Evolutionary conservation across 2,113 vertebrate species (phyloP).

Genomic region (Crotalus horridus): DNA sequence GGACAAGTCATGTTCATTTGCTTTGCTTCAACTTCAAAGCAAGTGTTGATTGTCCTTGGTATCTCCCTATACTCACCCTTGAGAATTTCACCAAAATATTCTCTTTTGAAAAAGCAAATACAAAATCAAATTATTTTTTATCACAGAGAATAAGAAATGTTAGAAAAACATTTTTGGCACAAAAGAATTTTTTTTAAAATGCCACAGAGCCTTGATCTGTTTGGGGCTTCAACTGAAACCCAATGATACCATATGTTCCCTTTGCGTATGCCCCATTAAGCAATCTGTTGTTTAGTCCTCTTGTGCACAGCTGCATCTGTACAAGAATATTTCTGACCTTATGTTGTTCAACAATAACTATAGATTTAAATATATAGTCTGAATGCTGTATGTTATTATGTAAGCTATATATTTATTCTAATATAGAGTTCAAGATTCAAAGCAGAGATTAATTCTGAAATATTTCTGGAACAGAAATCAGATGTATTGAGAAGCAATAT

Average conservation of each 20-base stretch:
- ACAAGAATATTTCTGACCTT: neutral
- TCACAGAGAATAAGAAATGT: neutral
- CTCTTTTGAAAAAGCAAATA: neutral
- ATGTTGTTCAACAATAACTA: neutral
- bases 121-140: neutral
- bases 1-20: neutral
- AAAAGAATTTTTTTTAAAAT: neutral
- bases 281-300: neutral
- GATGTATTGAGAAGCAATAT: neutral
- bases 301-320: neutral
- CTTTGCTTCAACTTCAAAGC: neutral
- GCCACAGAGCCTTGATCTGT: neutral
- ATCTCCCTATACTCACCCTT: neutral
- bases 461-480: neutral
- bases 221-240: neutral
- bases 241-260: neutral
- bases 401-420: neutral
- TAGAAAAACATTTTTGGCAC: neutral
- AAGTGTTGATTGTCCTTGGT: neutral
- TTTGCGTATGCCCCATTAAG: neutral
- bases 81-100: neutral
- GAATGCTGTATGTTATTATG: neutral
- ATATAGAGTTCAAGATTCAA: neutral
- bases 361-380: neutral
- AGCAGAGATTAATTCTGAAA: neutral